phyloP scores from a whole-genome alignment of 2,888 invertebrate genomes.

The Epinotia brunnichana region DNA sequence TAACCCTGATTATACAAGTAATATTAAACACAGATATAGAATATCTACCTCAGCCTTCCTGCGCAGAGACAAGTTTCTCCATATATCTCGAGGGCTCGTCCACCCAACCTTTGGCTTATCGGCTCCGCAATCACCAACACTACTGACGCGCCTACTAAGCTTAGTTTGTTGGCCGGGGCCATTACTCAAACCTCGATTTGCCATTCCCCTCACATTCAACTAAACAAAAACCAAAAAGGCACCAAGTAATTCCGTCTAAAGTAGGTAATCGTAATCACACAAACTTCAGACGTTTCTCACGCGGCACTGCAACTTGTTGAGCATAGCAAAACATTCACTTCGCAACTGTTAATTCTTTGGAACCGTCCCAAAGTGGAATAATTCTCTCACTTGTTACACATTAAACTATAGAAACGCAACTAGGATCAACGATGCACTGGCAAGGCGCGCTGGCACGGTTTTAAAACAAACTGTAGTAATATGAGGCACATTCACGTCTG shows the following conservation, averaged over 20 bases:
- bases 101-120: constrained; percentile 79
- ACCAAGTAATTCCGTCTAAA: constrained; percentile 45
- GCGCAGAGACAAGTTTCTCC: constrained; percentile 78
- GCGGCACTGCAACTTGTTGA: constrained; percentile 58
- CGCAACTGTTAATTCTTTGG: constrained; percentile 53
- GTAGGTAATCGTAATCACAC: constrained; percentile 49
- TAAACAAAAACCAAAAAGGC: constrained; percentile 16
- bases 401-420: constrained; percentile 24
- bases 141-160: constrained; percentile 74
- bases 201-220: constrained; percentile 68
- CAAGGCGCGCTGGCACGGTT: constrained; percentile 48
- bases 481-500: constrained; percentile 80
- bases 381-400: constrained; percentile 17
- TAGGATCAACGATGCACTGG: constrained; percentile 31
- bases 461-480: constrained; percentile 70
- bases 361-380: constrained; percentile 18
- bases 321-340: constrained; percentile 52
- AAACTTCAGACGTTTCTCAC: constrained; percentile 56
- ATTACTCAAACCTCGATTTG: constrained; percentile 68
- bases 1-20: neutral
- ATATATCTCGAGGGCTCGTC: constrained; percentile 79
- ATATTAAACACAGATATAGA: neutral
- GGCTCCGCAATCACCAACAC: constrained; percentile 70
- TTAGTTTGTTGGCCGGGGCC: constrained; percentile 67
- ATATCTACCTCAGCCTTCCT: constrained; percentile 77